Evolutionary conservation across 2,797 vertebrate species (phyloP).

Genomic region (Pangasius djambal): DNA sequence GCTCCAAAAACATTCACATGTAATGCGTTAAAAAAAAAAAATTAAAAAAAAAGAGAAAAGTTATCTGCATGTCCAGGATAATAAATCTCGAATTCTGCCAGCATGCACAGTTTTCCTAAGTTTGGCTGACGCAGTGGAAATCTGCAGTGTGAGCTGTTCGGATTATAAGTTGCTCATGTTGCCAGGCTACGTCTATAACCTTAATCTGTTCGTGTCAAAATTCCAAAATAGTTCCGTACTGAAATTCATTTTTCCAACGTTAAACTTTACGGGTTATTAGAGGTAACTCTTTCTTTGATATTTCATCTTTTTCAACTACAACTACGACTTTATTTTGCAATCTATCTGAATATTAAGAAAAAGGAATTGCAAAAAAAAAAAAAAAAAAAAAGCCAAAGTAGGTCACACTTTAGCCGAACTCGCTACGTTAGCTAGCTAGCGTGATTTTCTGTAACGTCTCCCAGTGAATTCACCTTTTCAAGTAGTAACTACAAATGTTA

Average conservation of each 20-base stretch:
- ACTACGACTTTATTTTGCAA: neutral
- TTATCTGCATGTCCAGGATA: neutral
- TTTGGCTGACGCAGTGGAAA: neutral
- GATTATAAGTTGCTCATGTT: neutral
- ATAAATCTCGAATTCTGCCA: neutral
- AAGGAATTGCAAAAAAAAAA: neutral
- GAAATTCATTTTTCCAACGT: neutral
- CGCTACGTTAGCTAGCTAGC: neutral
- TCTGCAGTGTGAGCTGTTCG: neutral
- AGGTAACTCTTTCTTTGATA: neutral
- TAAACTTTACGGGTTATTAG: neutral
- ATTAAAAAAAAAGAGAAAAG: neutral
- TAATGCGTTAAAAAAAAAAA: neutral
- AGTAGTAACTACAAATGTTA: neutral
- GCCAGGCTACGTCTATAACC: neutral
- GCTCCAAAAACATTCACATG: slow-evolving; percentile 6
- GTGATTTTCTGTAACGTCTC: neutral
- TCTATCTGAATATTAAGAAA: neutral
- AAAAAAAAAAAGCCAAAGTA: neutral
- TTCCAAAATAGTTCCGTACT: neutral
- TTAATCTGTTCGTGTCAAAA: neutral
- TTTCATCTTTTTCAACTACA: neutral
- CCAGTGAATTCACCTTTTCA: neutral
- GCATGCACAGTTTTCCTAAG: neutral
- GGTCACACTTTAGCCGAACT: neutral